phyloP scores from a whole-genome alignment of 2,113 vertebrate genomes.

The Dolichotis patagonum region DNA sequence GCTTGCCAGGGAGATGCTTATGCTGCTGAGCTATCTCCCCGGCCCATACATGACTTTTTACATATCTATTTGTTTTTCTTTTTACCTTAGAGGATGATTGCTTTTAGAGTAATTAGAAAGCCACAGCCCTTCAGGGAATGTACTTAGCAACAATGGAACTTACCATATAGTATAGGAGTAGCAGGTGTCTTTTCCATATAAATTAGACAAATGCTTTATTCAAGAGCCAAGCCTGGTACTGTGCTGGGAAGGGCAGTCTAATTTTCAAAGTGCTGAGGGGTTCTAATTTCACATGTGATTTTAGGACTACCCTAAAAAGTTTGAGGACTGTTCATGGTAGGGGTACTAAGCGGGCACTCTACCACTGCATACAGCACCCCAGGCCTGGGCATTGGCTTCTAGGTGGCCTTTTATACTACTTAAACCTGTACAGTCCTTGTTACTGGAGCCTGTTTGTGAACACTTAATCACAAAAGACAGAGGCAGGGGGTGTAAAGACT shows the following conservation, averaged over 20 bases:
- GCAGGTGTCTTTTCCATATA: not conserved
- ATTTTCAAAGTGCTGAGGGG: not conserved
- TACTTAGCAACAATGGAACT: not conserved
- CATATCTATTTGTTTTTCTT: not conserved
- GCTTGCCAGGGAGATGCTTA: too few relatives aligned
- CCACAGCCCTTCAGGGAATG: not conserved
- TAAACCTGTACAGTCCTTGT: not conserved
- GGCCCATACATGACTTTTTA: not conserved
- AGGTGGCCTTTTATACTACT: too few relatives aligned
- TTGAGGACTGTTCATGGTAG: too few relatives aligned
- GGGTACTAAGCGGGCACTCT: not conserved
- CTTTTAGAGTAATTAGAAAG: constrained; percentile 5
- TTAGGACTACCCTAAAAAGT: not conserved
- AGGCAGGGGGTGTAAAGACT: not conserved
- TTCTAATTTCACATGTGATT: not conserved
- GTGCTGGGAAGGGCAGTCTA: not conserved
- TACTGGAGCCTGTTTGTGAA: not conserved
- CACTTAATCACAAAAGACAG: not conserved
- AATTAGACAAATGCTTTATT: constrained; percentile 10
- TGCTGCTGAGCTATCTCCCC: too few relatives aligned
- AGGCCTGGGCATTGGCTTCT: not conserved
- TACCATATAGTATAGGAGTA: not conserved
- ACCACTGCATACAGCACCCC: not conserved
- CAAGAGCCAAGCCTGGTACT: not conserved
- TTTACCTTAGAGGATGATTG: not conserved